phyloP scores from a whole-genome alignment of 2,113 vertebrate species.

The Dipodomys stephensi region DNA sequence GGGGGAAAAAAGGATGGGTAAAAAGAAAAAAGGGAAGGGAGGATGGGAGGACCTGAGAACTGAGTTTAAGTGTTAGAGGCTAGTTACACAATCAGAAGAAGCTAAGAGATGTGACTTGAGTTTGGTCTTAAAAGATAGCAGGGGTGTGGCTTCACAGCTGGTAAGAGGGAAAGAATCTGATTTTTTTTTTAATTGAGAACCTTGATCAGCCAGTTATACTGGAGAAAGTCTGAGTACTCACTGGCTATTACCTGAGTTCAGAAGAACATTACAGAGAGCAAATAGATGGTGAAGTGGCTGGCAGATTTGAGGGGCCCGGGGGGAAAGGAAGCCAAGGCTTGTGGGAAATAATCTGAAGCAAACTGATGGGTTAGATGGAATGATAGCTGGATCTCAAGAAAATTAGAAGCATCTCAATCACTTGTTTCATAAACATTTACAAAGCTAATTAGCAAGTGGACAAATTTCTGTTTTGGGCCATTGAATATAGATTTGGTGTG shows the following conservation, averaged over 20 bases:
- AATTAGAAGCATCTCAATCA: neutral
- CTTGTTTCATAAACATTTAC: neutral
- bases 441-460: neutral
- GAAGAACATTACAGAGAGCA: neutral
- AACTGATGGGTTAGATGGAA: neutral
- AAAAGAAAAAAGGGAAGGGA: neutral
- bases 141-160: neutral
- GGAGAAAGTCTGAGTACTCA: neutral
- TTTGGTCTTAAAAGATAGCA: neutral
- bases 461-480: neutral
- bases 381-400: neutral
- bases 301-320: too few relatives aligned
- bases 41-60: neutral
- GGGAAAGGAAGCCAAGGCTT: neutral
- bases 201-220: neutral
- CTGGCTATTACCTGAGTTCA: neutral
- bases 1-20: neutral
- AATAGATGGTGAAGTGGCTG: neutral
- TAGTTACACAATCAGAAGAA: neutral
- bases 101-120: neutral
- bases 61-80: neutral
- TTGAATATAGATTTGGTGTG: neutral
- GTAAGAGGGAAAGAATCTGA: neutral
- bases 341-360: neutral
- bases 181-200: conserved; percentile 42